Percentiles rank a stretch among this genome's conserved stretches.
Conservation (phyloP, 2,888 invertebrate species). For the Cantharis lateralis region DNA sequence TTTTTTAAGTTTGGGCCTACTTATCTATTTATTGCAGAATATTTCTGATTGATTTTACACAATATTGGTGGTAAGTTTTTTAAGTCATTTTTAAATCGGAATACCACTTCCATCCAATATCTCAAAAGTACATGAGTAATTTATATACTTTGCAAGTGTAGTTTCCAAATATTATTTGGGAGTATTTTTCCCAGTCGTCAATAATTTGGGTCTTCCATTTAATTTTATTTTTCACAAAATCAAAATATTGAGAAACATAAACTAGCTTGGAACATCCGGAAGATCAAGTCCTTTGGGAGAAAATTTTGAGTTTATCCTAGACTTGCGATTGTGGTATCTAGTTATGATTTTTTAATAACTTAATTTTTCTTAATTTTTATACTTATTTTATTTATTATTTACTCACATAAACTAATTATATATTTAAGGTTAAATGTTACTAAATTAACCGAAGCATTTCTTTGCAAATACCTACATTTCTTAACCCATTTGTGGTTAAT, state of each 20-base stretch:
- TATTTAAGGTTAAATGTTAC: background rate
- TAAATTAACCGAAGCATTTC: background rate
- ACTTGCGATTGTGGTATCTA: no score
- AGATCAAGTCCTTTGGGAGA: no score
- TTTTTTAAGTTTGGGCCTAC: conserved; percentile 22
- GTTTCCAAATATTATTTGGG: no score
- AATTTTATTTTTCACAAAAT: no score
- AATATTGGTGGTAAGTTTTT: background rate
- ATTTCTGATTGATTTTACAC: background rate
- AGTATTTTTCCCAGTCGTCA: no score
- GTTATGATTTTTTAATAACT: background rate
- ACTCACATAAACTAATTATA: background rate
- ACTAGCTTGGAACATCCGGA: no score
- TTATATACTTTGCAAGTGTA: no score
- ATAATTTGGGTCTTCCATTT: no score
- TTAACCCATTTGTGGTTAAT: conserved; percentile 1
- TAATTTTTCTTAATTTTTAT: background rate
- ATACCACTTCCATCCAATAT: background rate
- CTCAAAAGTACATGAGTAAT: background rate
- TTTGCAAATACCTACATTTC: background rate
- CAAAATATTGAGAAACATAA: no score
- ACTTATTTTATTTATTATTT: background rate
- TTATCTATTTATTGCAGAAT: background rate
- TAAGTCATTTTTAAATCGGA: background rate
- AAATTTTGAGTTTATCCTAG: no score